These are phyloP conservation scores for Colistium nudipinnis DNA, from an alignment of 2,113 vertebrate species.

Conservation along the genomic window DNA sequence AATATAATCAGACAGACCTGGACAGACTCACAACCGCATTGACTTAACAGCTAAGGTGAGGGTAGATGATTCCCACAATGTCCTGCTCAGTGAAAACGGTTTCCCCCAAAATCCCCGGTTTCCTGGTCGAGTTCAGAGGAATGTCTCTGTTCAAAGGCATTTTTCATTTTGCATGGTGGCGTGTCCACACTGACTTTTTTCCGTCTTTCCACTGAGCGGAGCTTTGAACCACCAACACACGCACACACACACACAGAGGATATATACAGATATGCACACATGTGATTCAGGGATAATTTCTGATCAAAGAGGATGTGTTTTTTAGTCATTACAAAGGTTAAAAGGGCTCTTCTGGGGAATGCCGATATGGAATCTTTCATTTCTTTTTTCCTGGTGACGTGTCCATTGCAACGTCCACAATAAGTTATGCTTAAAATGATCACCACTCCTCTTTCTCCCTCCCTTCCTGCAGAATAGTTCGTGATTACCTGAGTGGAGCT, in stretches of 20 bases:
- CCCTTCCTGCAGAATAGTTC: constrained; percentile 82
- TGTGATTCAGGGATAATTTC: constrained; percentile 16
- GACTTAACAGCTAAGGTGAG: constrained; percentile 15
- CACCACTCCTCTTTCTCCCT: not conserved
- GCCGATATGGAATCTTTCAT: not conserved
- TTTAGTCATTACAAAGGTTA: constrained; percentile 20
- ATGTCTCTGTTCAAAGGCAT: constrained; percentile 50
- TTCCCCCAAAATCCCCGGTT: constrained; percentile 39
- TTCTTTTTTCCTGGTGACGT: constrained; percentile 1
- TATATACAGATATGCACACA: constrained; percentile 1
- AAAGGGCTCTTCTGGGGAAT: not conserved
- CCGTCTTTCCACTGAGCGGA: constrained; percentile 33
- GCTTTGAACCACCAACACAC: constrained; percentile 22
- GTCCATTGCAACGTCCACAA: constrained; percentile 8
- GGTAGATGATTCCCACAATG: constrained; percentile 31
- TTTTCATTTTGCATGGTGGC: constrained; percentile 41
- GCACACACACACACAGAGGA: constrained; percentile 2
- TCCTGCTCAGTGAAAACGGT: constrained; percentile 23
- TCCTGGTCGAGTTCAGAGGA: constrained; percentile 38
- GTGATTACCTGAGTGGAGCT: constrained; percentile 88
- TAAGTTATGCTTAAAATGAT: constrained; percentile 27
- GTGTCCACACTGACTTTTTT: constrained; percentile 26
- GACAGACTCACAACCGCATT: not conserved
- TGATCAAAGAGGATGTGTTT: constrained; percentile 33
- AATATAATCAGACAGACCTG: not conserved